A percentile compares a stretch with the other conserved stretches of the same genome.
Evolutionary conservation across 2,888 invertebrate genomes (phyloP).

Genomic region (Philhelius pedissequus): DNA sequence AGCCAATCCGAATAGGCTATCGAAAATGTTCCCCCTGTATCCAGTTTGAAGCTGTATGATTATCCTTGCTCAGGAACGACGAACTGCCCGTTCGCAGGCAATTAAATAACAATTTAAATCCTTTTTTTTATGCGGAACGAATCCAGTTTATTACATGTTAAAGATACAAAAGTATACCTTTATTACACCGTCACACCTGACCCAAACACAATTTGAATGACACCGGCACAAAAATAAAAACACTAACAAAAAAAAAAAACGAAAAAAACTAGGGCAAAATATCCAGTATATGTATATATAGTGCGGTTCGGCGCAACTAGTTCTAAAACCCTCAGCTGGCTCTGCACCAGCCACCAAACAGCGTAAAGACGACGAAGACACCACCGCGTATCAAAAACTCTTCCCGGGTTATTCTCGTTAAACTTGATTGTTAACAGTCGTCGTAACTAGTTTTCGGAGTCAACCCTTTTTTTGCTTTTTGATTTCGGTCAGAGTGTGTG

Average conservation of each 20-base stretch:
- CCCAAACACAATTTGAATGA: constrained; percentile 20
- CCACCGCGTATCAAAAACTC: constrained; percentile 38
- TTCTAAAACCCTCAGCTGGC: constrained; percentile 47
- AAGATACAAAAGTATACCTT: constrained; percentile 20
- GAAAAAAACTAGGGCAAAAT: constrained; percentile 60
- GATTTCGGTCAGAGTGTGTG: constrained; percentile 40
- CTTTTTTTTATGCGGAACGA: neutral
- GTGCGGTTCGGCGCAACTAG: constrained; percentile 49
- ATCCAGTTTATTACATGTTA: constrained; percentile 44
- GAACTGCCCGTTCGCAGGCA: neutral
- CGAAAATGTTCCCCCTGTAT: constrained; percentile 77
- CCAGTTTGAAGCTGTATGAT: constrained; percentile 73
- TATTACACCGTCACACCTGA: constrained; percentile 42
- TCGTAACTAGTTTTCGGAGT: constrained; percentile 66
- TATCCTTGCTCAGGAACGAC: constrained; percentile 20
- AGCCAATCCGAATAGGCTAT: constrained; percentile 79
- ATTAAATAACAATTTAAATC: constrained; percentile 53
- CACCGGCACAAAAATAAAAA: constrained; percentile 41
- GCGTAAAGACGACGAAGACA: constrained; percentile 31
- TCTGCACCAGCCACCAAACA: constrained; percentile 46
- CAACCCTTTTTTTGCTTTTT: constrained; percentile 58
- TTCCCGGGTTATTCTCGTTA: constrained; percentile 67
- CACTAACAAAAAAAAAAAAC: neutral
- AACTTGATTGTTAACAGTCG: constrained; percentile 64
- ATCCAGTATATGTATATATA: constrained; percentile 36